phyloP scores from a whole-genome alignment of 2,113 vertebrate species.

The Misgurnus anguillicaudatus region DNA sequence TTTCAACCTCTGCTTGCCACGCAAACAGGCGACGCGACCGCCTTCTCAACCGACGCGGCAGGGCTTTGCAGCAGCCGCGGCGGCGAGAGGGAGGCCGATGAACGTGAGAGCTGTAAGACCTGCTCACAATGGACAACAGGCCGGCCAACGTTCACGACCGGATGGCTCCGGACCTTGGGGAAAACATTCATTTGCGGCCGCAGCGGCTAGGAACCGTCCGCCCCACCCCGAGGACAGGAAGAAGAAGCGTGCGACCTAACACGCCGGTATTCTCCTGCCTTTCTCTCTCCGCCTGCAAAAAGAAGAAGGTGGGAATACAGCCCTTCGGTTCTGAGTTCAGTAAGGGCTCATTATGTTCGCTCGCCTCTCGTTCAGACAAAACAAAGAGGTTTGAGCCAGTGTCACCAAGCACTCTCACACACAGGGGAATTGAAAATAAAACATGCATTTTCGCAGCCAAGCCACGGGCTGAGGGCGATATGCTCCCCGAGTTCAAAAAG shows the following conservation, averaged over 20 bases:
- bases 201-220: not conserved
- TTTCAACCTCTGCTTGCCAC: too few species aligned
- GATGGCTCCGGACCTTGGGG: not conserved
- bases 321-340: not conserved
- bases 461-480: not conserved
- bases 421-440: not conserved
- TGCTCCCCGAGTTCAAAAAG: conserved; percentile 8
- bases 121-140: not conserved
- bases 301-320: not conserved
- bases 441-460: not conserved
- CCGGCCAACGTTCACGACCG: not conserved
- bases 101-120: not conserved
- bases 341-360: not conserved
- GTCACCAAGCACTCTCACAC: conserved; percentile 1
- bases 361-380: not conserved
- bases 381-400: not conserved
- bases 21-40: too few species aligned
- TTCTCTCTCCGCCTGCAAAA: not conserved
- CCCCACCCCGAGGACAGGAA: not conserved
- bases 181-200: conserved; percentile 8
- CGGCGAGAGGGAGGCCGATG: too few species aligned
- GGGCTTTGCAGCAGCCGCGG: too few species aligned
- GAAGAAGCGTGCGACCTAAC: not conserved
- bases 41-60: too few species aligned
- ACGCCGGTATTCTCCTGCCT: not conserved